Conservation (phyloP, 2,888 invertebrate species). For the Ectemnius continuus region DNA sequence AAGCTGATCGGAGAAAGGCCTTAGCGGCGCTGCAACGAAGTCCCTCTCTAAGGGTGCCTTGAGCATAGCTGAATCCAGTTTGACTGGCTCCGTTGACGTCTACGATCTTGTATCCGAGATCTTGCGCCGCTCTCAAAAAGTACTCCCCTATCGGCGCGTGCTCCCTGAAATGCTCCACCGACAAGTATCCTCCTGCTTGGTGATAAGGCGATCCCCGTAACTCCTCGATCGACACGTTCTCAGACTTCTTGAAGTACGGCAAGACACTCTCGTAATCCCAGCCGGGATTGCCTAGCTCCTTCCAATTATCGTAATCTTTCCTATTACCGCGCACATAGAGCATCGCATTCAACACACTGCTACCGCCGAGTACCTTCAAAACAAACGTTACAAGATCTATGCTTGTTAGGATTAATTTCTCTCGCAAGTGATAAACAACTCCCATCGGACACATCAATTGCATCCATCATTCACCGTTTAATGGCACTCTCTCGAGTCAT, state of each 20-base stretch:
- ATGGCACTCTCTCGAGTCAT: too few relatives aligned
- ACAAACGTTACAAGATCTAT: background rate
- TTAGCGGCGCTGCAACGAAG: slow-evolving; percentile 91
- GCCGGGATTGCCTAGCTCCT: slow-evolving; percentile 84
- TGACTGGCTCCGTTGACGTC: slow-evolving; percentile 90
- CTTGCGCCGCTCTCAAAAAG: slow-evolving; percentile 84
- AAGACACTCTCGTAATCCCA: slow-evolving; percentile 89
- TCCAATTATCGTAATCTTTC: slow-evolving; percentile 93
- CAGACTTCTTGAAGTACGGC: slow-evolving; percentile 89
- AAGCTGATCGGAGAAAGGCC: slow-evolving; percentile 86
- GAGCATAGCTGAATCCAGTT: slow-evolving; percentile 87
- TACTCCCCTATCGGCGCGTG: slow-evolving; percentile 85
- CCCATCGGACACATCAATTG: too few relatives aligned
- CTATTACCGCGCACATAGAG: slow-evolving; percentile 91
- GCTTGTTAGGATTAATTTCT: background rate
- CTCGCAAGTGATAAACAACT: background rate
- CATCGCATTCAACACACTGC: slow-evolving; percentile 93
- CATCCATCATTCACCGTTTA: too few relatives aligned
- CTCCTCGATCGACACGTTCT: slow-evolving; percentile 86
- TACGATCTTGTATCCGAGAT: slow-evolving; percentile 84
- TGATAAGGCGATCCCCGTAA: slow-evolving; percentile 83
- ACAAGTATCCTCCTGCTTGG: slow-evolving; percentile 85
- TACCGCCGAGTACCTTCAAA: slow-evolving; percentile 80
- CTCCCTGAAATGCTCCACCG: slow-evolving; percentile 84
- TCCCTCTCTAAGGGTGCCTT: slow-evolving; percentile 88